Base-by-base conservation (phyloP, 92 coral and sea anemone genomes). In the Galaxea fascicularis region DNA sequence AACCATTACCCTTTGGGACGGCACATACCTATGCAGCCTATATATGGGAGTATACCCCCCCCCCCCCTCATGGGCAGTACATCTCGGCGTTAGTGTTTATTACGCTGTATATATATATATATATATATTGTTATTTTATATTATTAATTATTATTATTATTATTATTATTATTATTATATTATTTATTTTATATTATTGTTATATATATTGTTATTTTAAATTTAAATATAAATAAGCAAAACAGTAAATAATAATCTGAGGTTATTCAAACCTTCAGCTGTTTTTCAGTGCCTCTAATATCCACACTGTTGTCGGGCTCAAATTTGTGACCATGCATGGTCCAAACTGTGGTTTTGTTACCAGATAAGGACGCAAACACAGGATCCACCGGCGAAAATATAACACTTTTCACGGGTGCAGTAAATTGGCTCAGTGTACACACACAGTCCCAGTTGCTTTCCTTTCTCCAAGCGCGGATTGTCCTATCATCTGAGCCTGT, bases 401-500 rank as follows among this genome's bases (percentile, higher is more conserved):
- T 67, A 15, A 97, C 64, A 31, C 91, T 78, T 45, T 82, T 92
- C 31, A 97, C 97, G 0, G 93, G 91, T 14, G 95, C 97, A 31
- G 76, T 68, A 12, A 82, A 73, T 49, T 84, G 85, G 24, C 41
- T 45, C 16, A 78, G 45, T 6, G 89, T 85, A 22, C 84, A 70
- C 22, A 83, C 82, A 70, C 99, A 97, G 54, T 78, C 66, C 76
- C 93, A 92, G 60, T 70, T 77, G 10, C 58, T 90, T 12, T 74
- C 88, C 13, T 78, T 65, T 47, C 75, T 63, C 98, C 99, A 97
- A 11, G 88, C 86, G 73, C 93, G 87, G 35, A 97, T 89, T 8
- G 92, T 89, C 16, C 82, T 80, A 65, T 97, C 99, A 7, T 94
- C 97, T 0, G 97, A 97, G 9, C 98, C 98, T 12, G 98, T 92